Evolutionary conservation across 2,113 vertebrate species (phyloP).

Genomic region (Otocyon megalotis): DNA sequence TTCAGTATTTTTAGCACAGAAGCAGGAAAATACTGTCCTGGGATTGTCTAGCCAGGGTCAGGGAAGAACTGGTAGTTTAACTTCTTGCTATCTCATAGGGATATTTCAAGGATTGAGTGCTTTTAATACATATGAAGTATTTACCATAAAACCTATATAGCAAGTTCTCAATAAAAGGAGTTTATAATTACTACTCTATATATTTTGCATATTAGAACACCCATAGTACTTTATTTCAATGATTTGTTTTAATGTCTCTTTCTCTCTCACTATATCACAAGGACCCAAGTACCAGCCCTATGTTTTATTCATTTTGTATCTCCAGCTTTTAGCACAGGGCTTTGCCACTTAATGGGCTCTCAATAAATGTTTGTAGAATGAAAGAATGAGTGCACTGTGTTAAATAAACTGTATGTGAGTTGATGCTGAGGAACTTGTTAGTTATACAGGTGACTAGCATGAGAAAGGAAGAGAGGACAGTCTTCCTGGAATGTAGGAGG

Average conservation of each 20-base stretch:
- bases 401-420: not conserved
- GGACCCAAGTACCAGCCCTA: not conserved
- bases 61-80: not conserved
- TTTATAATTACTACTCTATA: not conserved
- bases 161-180: slow-evolving; percentile 3
- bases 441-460: not conserved
- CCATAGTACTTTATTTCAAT: not conserved
- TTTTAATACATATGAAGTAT: slow-evolving; percentile 12
- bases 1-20: slow-evolving; percentile 6
- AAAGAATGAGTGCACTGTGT: not conserved
- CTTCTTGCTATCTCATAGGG: not conserved
- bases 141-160: not conserved
- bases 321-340: not conserved
- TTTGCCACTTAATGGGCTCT: slow-evolving; percentile 27
- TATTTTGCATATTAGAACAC: slow-evolving; percentile 42
- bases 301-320: slow-evolving; percentile 61
- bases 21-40: not conserved
- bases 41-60: not conserved
- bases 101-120: not conserved
- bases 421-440: not conserved
- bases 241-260: slow-evolving; percentile 27
- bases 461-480: not conserved
- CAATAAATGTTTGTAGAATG: slow-evolving; percentile 38
- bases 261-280: not conserved
- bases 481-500: not conserved